Evolutionary conservation across 1,140 invertebrate genomes (phyloP).

Genomic region (Zaprionus kolodkinae): DNA sequence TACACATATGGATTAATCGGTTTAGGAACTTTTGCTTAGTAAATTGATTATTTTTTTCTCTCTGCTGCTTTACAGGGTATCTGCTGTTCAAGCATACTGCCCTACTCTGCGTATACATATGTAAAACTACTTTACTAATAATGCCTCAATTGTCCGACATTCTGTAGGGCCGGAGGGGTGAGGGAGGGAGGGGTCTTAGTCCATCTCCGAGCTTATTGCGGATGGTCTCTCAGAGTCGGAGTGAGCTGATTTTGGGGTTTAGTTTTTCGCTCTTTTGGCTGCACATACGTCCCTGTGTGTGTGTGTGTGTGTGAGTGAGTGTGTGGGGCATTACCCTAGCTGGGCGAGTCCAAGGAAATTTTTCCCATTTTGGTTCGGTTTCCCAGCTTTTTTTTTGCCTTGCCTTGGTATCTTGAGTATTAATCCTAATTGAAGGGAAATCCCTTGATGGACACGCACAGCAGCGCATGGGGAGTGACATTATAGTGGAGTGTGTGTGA

Average conservation of each 20-base stretch:
- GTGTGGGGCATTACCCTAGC: slow-evolving; percentile 69
- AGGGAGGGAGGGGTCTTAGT: neutral
- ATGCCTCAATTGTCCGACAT: slow-evolving; percentile 79
- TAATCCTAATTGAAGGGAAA: slow-evolving; percentile 83
- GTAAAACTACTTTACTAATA: slow-evolving; percentile 81
- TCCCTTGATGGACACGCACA: slow-evolving; percentile 75
- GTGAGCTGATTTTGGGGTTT: slow-evolving; percentile 28
- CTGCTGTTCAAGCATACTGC: neutral
- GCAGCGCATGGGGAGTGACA: slow-evolving; percentile 7
- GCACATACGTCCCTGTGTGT: slow-evolving; percentile 23
- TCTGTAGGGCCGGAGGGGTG: slow-evolving; percentile 18
- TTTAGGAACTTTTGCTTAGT: too few relatives aligned
- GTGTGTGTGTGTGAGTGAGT: slow-evolving; percentile 28
- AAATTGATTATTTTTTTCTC: neutral
- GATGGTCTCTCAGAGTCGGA: neutral
- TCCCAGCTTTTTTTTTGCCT: slow-evolving; percentile 27
- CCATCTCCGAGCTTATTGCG: slow-evolving; percentile 12
- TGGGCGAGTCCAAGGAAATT: slow-evolving; percentile 48
- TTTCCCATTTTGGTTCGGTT: slow-evolving; percentile 30
- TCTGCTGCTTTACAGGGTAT: slow-evolving; percentile 8
- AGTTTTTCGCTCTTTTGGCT: slow-evolving; percentile 17
- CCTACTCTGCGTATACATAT: slow-evolving; percentile 9
- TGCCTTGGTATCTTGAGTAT: slow-evolving; percentile 74
- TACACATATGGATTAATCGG: neutral
- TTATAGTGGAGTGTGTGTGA: neutral